Percentiles rank a stretch among this genome's conserved stretches.
phyloP scores from a whole-genome alignment of 2,888 invertebrate species.

The Epinotia ramella region DNA sequence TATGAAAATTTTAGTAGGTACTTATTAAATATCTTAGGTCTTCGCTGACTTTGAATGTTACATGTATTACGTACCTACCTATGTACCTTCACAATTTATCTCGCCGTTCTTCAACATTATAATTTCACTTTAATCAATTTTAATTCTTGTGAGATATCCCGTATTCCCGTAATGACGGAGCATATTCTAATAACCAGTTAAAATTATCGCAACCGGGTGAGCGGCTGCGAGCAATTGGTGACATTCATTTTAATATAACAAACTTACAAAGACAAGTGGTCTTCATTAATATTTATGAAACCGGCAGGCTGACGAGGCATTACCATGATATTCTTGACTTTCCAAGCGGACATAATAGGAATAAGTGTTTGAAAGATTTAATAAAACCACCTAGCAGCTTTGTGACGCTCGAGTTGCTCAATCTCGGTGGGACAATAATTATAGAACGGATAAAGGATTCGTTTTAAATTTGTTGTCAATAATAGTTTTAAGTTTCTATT shows the following conservation, averaged over 20 bases:
- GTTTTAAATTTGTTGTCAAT: background rate
- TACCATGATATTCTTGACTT: slow-evolving; percentile 43
- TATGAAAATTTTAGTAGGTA: background rate
- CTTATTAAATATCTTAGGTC: background rate
- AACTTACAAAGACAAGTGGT: slow-evolving; percentile 65
- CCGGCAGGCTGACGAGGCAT: slow-evolving; percentile 38
- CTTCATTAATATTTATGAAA: slow-evolving; percentile 76
- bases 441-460: background rate
- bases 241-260: slow-evolving; percentile 76
- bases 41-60: background rate
- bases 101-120: background rate
- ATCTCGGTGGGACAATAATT: slow-evolving; percentile 14
- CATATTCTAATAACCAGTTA: slow-evolving; percentile 40
- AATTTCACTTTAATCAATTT: slow-evolving; percentile 10
- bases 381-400: slow-evolving; percentile 27
- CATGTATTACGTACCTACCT: background rate
- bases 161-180: slow-evolving; percentile 37
- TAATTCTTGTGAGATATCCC: slow-evolving; percentile 23
- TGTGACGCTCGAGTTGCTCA: slow-evolving; percentile 12
- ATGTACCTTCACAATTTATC: background rate
- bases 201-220: slow-evolving; percentile 59
- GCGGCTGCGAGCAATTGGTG: slow-evolving; percentile 67
- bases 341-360: slow-evolving; percentile 37
- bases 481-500: background rate
- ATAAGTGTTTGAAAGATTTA: slow-evolving; percentile 33